Evolutionary conservation across 2,113 vertebrate genomes (phyloP), one percentile per base, ranked within the genome.

Genomic region (Ellobius talpinus): DNA sequence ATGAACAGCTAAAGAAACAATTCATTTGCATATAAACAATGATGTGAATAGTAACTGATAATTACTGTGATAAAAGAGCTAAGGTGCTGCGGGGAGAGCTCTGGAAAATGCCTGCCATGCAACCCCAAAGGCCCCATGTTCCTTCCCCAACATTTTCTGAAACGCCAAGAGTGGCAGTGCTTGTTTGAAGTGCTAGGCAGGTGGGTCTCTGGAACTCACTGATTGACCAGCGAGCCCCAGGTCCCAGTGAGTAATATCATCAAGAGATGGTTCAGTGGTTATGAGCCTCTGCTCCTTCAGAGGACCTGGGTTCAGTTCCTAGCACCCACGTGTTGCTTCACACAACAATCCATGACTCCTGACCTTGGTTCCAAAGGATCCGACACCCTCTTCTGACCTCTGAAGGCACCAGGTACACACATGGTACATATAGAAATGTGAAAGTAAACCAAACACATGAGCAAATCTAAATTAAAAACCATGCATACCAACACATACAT

Each of bases 11-110:
- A 55, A 96, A 77, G 36, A 86, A 86, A 52, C 9, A 79, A 0
- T 24, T 74, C 91, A 52, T 77, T 89, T 94, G 92, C 14, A 81
- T 11, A 17, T 93, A 58, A 76, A 81, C 88, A 14, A 66, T 84
- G 19, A 39, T 45, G 39, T 17, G 42, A 89, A 45, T 79, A 65
- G 68, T 36, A 87, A 26, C 39, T 90, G 14, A 55, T 70, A 88
- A 78, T 85, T 77, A 42, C 26, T 85, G 26, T 19, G 8, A 61
- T 61, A 19, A 61, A 39, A 61, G n/a, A 61, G 39, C 23, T 29
- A 39, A 39, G 26, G 58, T 12, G 13, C 12, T 12, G 13, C 12
- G 17, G 39, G 42, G 82, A 65, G 39, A 45, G 21, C 82, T 65
- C 26, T 65, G 61, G 45, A 47, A 45, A 76, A 5, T 47, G 42